phyloP scores from a whole-genome alignment of 2,888 invertebrate genomes.

The Anaspis maculata region DNA sequence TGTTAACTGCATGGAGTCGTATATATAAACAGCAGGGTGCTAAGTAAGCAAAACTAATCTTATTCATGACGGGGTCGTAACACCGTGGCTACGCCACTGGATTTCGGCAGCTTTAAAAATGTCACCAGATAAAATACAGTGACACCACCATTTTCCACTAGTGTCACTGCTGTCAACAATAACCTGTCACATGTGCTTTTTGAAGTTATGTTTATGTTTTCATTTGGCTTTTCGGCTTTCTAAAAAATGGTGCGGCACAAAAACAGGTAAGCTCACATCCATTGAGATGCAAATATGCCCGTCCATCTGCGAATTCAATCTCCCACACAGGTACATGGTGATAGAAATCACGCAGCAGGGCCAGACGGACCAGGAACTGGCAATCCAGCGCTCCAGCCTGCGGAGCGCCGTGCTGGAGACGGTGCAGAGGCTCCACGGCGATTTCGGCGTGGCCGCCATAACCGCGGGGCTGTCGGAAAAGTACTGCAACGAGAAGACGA shows the following conservation, averaged over 20 bases:
- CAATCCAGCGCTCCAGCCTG: constrained; percentile 47
- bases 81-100: no score
- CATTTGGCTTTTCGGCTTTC: no score
- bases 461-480: constrained; percentile 65
- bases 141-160: no score
- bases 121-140: no score
- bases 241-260: constrained; percentile 32
- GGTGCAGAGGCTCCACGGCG: constrained; percentile 65
- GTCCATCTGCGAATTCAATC: neutral
- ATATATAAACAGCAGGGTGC: no score
- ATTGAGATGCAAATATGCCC: constrained; percentile 1
- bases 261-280: constrained; percentile 31
- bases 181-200: no score
- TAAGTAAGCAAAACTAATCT: no score
- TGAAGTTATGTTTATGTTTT: no score
- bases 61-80: no score
- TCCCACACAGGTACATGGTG: constrained; percentile 62
- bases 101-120: no score
- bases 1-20: no score
- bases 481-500: constrained; percentile 70
- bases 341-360: constrained; percentile 52
- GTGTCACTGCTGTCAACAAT: no score
- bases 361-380: constrained; percentile 44
- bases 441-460: constrained; percentile 65
- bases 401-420: constrained; percentile 51